Base-by-base conservation (phyloP, 2,113 vertebrate species). In the Ranitomeya imitator region DNA sequence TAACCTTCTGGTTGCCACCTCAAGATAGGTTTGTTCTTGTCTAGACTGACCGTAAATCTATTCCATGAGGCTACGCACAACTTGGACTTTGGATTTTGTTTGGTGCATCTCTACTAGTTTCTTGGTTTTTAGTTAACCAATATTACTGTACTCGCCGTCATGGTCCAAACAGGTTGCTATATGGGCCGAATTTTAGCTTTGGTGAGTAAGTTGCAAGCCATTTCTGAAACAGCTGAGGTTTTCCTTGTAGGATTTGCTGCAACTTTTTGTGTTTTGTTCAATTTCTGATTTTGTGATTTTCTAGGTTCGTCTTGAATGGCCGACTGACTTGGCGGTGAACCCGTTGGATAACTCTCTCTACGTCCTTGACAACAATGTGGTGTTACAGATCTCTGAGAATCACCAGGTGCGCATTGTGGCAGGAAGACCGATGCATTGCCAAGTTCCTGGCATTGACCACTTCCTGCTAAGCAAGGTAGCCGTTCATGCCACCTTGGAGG, bases 281-380 rank as follows among this genome's bases (percentile, higher is more conserved):
- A 19, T 57, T 19, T 59, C 54, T 76, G 26, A 15, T 0, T 23
- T 1, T 84, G 85, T 45, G 2, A 45, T 77, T 88, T 92, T 0
- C 69, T 89, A 98, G 98, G 97, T 99, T 78, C 98, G 97, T 88
- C 93, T 99, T 1, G 98, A 99, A 90, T 99, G 98, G 98, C 98
- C 98, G 52, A 99, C 98, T 0, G 98, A 98, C 92, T 94, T 99
- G 89, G 96, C 98, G 0, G 96, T 99, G 90, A 99, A 96, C 90
- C 98, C 98, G 0, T 96, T 99, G 97, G 98, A 99, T 90, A 99
- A 99, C 89, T 99, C 98, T 0, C 95, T 99, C 0, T 99, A 97
- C 0, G 97, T 99, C 61, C 95, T 99, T 7, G 98, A 99, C 94
- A 99, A 99, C 88, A 99, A 99, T 0, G 98, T 99, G 4, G 98